These are phyloP conservation scores for Fulica atra DNA, from an alignment of 2,113 vertebrate species.

Conservation along the genomic window DNA sequence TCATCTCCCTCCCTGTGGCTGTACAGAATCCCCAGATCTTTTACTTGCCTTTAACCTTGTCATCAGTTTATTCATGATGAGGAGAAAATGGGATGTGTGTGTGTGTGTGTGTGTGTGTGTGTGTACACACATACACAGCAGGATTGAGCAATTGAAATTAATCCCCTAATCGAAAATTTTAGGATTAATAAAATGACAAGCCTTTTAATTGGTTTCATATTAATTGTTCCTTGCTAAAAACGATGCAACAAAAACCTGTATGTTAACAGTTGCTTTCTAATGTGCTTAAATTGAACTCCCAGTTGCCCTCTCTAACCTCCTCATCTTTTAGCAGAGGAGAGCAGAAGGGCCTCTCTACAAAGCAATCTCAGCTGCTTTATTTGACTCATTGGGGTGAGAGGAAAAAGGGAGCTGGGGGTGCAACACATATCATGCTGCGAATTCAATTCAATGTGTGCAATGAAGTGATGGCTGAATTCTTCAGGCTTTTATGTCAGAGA, in stretches of 20 bases:
- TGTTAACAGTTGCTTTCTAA: neutral
- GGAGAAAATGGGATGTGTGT: neutral
- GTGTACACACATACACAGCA: neutral
- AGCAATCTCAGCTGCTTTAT: slow-evolving; percentile 3
- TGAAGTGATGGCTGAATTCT: slow-evolving; percentile 32
- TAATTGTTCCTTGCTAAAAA: neutral
- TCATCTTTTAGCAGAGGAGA: slow-evolving; percentile 18
- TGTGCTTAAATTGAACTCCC: neutral
- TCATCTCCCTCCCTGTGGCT: neutral
- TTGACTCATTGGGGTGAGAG: slow-evolving; percentile 6
- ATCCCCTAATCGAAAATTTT: neutral
- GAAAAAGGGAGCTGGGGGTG: neutral
- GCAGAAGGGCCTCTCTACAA: neutral
- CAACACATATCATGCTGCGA: neutral
- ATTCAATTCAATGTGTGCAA: slow-evolving; percentile 21
- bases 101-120: neutral
- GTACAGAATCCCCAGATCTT: neutral
- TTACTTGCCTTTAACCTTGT: neutral
- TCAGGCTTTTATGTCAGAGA: slow-evolving; percentile 1
- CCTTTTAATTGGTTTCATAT: neutral
- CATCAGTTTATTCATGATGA: neutral
- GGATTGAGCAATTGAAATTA: neutral
- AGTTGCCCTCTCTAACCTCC: neutral
- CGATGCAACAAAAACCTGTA: neutral
- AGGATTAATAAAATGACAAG: neutral